These are phyloP conservation scores for Catocala fraxini DNA, from an alignment of 2,888 invertebrate genomes.

Conservation along the genomic window DNA sequence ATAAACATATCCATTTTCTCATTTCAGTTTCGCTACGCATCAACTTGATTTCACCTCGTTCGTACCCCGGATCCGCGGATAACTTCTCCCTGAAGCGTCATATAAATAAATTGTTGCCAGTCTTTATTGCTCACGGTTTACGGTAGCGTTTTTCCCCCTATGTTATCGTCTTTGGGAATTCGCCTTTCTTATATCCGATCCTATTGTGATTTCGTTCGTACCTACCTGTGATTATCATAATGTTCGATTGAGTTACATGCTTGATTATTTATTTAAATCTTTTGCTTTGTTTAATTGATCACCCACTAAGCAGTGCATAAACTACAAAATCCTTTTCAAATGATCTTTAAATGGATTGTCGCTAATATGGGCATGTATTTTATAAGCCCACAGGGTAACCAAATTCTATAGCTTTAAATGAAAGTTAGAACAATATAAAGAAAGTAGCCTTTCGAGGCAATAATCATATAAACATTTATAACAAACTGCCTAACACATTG, in stretches of 20 bases:
- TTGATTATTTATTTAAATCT: slow-evolving; percentile 34
- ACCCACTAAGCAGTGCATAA: too few relatives aligned
- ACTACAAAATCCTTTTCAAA: too few relatives aligned
- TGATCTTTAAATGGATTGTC: too few relatives aligned
- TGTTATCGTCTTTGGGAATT: slow-evolving; percentile 78
- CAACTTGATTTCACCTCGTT: slow-evolving; percentile 84
- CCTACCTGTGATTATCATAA: slow-evolving; percentile 79
- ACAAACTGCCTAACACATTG: too few relatives aligned
- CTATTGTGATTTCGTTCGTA: slow-evolving; percentile 77
- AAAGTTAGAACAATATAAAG: too few relatives aligned
- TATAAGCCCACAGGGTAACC: too few relatives aligned
- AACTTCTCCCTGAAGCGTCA: slow-evolving; percentile 85
- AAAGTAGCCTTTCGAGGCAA: too few relatives aligned
- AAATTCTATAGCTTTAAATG: too few relatives aligned
- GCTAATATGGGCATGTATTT: too few relatives aligned
- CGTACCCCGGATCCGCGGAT: slow-evolving; percentile 74
- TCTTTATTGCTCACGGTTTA: slow-evolving; percentile 84
- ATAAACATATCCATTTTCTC: slow-evolving; percentile 72
- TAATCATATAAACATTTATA: too few relatives aligned
- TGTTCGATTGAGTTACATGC: slow-evolving; percentile 53
- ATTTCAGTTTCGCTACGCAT: slow-evolving; percentile 73
- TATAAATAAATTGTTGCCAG: slow-evolving; percentile 87
- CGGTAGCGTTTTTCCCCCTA: slow-evolving; percentile 78
- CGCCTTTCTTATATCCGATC: slow-evolving; percentile 72
- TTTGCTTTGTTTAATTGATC: too few relatives aligned